Conservation (phyloP, 30 jellyfish, hydroid and myxozoan species). For the Chrysaora quinquecirrha region DNA sequence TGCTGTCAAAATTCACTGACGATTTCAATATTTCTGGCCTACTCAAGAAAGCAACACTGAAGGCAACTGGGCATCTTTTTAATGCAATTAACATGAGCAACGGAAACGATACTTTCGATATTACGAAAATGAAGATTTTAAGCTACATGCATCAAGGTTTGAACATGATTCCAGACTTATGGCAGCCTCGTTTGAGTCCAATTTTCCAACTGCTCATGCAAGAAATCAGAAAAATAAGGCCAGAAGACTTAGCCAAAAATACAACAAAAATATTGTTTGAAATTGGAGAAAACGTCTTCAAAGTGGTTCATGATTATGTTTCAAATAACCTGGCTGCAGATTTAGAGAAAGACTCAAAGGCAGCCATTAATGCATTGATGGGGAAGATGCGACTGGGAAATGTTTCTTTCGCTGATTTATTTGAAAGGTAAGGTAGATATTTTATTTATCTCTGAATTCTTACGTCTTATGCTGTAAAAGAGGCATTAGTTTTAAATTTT, state of each 20-base stretch:
- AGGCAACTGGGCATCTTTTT: not conserved
- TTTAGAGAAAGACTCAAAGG: slow-evolving; percentile 23
- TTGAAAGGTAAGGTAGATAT: slow-evolving; percentile 32
- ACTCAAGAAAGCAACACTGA: not conserved
- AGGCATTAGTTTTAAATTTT: too few species aligned
- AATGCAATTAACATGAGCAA: not conserved
- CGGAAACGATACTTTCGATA: not conserved
- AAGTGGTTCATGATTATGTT: slow-evolving; percentile 21
- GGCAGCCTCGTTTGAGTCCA: slow-evolving; percentile 39
- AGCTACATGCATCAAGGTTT: not conserved
- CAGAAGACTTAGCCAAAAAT: slow-evolving; percentile 29
- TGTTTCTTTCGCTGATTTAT: not conserved
- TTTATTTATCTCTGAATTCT: too few species aligned
- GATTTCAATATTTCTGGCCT: not conserved
- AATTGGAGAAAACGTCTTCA: slow-evolving; percentile 31
- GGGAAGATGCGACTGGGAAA: slow-evolving; percentile 18
- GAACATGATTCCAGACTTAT: slow-evolving; percentile 18
- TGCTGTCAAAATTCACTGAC: not conserved
- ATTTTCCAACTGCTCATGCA: slow-evolving; percentile 3
- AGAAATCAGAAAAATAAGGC: not conserved
- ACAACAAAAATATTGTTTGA: slow-evolving; percentile 52
- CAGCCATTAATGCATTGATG: not conserved
- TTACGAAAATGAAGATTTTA: not conserved
- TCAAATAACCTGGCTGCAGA: slow-evolving; percentile 30
- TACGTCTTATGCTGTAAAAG: too few species aligned